These are phyloP conservation scores for Apaloderma vittatum DNA, from an alignment of 2,113 vertebrate species.

Conservation along the genomic window DNA sequence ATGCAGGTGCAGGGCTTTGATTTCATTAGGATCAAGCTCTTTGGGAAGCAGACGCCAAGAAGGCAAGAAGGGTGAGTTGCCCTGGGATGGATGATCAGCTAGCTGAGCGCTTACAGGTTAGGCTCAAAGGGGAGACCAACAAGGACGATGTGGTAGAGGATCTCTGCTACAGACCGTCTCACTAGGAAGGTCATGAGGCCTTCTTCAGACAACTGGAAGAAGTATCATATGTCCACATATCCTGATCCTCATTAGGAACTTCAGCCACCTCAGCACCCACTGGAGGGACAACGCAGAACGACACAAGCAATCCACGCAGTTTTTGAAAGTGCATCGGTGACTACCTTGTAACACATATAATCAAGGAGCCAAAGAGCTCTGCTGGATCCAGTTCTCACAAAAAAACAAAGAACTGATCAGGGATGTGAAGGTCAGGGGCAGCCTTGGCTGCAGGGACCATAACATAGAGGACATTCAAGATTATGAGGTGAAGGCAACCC, in stretches of 20 bases:
- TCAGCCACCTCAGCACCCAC: not conserved
- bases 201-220: not conserved
- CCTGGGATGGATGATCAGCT: not conserved
- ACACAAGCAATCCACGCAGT: not conserved
- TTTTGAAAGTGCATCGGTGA: not conserved
- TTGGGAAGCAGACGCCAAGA: not conserved
- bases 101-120: not conserved
- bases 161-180: not conserved
- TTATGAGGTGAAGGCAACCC: not conserved
- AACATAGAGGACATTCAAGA: not conserved
- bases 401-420: not conserved
- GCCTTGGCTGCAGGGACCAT: not conserved
- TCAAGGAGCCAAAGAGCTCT: not conserved
- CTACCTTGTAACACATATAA: not conserved
- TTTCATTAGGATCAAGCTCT: fast-evolving
- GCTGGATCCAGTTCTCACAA: not conserved
- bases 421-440: not conserved
- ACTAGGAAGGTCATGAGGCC: not conserved
- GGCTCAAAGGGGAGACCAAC: not conserved
- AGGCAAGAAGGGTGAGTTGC: not conserved
- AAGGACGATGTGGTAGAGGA: not conserved
- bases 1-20: not conserved
- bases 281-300: not conserved
- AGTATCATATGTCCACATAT: not conserved
- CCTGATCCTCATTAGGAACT: not conserved